A percentile compares a stretch with the other conserved stretches of the same genome.
phyloP scores from a whole-genome alignment of 1,140 invertebrate genomes.

The Drosophila simulans region DNA sequence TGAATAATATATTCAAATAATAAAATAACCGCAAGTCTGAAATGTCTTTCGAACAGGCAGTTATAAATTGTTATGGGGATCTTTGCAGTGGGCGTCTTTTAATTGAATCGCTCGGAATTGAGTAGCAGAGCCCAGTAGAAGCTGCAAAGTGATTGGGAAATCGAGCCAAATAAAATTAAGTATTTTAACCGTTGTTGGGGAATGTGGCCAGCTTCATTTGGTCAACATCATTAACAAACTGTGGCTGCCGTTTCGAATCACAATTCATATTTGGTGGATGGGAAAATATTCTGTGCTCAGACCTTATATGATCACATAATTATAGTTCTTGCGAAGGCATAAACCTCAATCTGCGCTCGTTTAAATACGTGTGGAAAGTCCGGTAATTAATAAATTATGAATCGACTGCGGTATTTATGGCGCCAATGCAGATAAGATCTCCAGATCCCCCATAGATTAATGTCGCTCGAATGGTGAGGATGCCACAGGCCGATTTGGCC shows the following conservation, averaged over 20 bases:
- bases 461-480: slow-evolving; percentile 41
- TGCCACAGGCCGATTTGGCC: slow-evolving; percentile 44
- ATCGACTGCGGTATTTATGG: slow-evolving; percentile 70
- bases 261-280: slow-evolving; percentile 1
- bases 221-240: slow-evolving; percentile 26
- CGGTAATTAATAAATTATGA: slow-evolving; percentile 80
- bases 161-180: slow-evolving; percentile 54
- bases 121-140: slow-evolving; percentile 36
- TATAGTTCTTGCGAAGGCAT: slow-evolving; percentile 42
- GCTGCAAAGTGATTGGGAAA: slow-evolving; percentile 53
- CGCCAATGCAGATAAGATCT: slow-evolving; percentile 69
- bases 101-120: slow-evolving; percentile 67
- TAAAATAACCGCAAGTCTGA: slow-evolving; percentile 62
- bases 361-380: slow-evolving; percentile 77
- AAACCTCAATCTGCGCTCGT: slow-evolving; percentile 46
- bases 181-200: slow-evolving; percentile 25
- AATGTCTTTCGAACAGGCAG: slow-evolving; percentile 61
- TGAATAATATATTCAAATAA: slow-evolving; percentile 73
- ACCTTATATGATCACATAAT: slow-evolving; percentile 29
- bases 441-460: slow-evolving; percentile 71
- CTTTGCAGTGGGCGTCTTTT: slow-evolving; percentile 68
- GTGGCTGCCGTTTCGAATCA: slow-evolving; percentile 36
- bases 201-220: slow-evolving; percentile 31
- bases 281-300: slow-evolving; percentile 9
- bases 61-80: slow-evolving; percentile 81